A percentile compares a stretch with the other conserved stretches of the same genome.
phyloP scores from a whole-genome alignment of 2,888 invertebrate species.

The Zygogramma bicolorata region DNA sequence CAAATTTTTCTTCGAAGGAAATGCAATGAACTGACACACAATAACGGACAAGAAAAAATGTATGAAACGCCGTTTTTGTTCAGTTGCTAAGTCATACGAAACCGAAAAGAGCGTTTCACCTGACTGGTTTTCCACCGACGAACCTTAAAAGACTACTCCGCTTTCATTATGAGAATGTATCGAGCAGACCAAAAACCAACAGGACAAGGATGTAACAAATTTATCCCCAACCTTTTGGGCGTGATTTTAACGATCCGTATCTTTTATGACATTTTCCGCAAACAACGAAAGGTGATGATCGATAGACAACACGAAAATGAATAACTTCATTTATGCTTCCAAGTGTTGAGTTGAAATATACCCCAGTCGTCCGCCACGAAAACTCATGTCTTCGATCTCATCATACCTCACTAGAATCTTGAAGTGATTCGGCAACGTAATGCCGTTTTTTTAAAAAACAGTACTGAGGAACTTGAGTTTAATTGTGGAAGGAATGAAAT shows the following conservation, averaged over 20 bases:
- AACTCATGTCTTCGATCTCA: no score
- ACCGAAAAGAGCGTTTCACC: neutral
- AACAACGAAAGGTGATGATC: slow-evolving; percentile 57
- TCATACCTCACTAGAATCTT: no score
- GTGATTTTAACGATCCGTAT: slow-evolving; percentile 61
- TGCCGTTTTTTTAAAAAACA: no score
- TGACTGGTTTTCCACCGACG: slow-evolving; percentile 15
- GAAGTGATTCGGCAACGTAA: no score
- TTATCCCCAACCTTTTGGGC: slow-evolving; percentile 39
- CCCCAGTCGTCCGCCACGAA: no score
- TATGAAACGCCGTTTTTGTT: no score
- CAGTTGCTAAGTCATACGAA: neutral
- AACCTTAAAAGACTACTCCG: slow-evolving; percentile 3
- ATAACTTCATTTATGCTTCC: neutral
- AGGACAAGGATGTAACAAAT: neutral
- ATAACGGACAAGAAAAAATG: neutral
- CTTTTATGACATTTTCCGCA: slow-evolving; percentile 58
- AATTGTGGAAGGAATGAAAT: no score
- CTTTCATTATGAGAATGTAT: neutral
- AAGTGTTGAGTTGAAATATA: no score
- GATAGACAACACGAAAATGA: slow-evolving; percentile 45
- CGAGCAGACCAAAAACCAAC: slow-evolving; percentile 1
- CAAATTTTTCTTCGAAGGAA: neutral
- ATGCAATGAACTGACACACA: neutral
- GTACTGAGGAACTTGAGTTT: no score